Conservation (phyloP, 2,113 vertebrate genomes). For the Boleophthalmus pectinirostris region DNA sequence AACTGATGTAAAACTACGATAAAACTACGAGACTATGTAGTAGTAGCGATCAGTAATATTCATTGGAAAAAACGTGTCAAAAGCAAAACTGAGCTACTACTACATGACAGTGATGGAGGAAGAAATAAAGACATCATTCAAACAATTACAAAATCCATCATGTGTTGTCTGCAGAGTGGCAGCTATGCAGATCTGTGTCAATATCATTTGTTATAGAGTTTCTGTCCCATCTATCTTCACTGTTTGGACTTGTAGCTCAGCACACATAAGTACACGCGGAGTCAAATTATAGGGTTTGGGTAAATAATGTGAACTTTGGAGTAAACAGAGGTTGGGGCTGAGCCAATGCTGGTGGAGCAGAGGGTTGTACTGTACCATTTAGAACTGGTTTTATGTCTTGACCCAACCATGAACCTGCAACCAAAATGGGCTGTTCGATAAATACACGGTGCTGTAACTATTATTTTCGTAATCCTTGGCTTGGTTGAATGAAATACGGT, state of each 20-base stretch:
- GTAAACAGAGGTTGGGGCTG: constrained; percentile 15
- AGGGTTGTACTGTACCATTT: not conserved
- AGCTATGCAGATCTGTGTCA: constrained; percentile 45
- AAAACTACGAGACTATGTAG: no score
- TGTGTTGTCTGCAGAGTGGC: constrained; percentile 28
- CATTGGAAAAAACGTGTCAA: no score
- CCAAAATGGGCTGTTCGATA: not conserved
- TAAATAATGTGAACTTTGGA: constrained; percentile 15
- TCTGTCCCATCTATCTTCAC: constrained; percentile 21
- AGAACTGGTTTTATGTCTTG: not conserved
- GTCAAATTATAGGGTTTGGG: constrained; percentile 5
- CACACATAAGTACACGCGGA: constrained; percentile 2
- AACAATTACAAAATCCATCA: constrained; percentile 53
- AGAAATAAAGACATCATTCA: constrained; percentile 40
- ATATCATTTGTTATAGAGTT: constrained; percentile 47
- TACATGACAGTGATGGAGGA: constrained; percentile 40
- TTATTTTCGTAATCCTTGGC: not conserved
- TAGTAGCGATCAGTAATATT: no score
- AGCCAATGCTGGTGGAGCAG: constrained; percentile 5
- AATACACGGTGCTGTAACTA: not conserved
- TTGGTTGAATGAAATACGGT: not conserved
- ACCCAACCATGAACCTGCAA: not conserved
- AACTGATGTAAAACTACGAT: no score
- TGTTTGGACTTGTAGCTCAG: constrained; percentile 9
- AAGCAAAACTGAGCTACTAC: constrained; percentile 30